These are phyloP conservation scores for Aphidius ervi DNA, from an alignment of 1,140 invertebrate genomes.

Conservation along the genomic window DNA sequence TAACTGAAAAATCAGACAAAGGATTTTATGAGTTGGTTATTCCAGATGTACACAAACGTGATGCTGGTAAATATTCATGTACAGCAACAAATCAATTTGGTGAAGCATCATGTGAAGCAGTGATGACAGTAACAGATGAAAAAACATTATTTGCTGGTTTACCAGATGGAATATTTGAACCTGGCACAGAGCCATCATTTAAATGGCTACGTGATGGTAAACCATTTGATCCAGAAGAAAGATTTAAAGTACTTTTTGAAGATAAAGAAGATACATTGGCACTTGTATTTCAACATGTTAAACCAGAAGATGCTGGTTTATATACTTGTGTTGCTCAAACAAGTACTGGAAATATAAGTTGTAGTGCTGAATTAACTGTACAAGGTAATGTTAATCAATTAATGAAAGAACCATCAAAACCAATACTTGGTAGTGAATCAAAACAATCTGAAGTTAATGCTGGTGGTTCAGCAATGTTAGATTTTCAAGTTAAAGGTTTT, in stretches of 20 bases:
- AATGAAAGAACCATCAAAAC: conserved; percentile 75
- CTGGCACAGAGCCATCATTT: conserved; percentile 78
- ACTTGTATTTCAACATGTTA: conserved; percentile 89
- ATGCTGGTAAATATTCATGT: conserved; percentile 87
- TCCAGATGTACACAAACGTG: conserved; percentile 69
- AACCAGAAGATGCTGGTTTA: conserved; percentile 86
- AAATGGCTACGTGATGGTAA: conserved; percentile 87
- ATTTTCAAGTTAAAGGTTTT: conserved; percentile 86
- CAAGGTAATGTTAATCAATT: conserved; percentile 82
- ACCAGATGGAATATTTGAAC: conserved; percentile 62
- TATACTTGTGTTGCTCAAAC: conserved; percentile 95
- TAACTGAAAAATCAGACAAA: conserved; percentile 70
- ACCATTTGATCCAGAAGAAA: conserved; percentile 85
- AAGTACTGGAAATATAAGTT: conserved; percentile 85
- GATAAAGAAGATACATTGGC: conserved; percentile 90
- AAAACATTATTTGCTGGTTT: conserved; percentile 76
- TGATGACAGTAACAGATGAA: conserved; percentile 77
- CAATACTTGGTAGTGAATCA: conserved; percentile 70
- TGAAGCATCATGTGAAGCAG: conserved; percentile 69
- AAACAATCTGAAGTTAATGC: conserved; percentile 69
- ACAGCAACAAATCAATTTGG: conserved; percentile 82
- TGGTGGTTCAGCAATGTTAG: conserved; percentile 92
- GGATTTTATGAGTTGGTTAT: conserved; percentile 91
- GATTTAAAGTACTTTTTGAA: conserved; percentile 89
- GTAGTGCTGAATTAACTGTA: conserved; percentile 88